Evolutionary conservation across 1,140 invertebrate species (phyloP), one percentile per base, ranked within the genome.

Genomic region (Halyomorpha halys): DNA sequence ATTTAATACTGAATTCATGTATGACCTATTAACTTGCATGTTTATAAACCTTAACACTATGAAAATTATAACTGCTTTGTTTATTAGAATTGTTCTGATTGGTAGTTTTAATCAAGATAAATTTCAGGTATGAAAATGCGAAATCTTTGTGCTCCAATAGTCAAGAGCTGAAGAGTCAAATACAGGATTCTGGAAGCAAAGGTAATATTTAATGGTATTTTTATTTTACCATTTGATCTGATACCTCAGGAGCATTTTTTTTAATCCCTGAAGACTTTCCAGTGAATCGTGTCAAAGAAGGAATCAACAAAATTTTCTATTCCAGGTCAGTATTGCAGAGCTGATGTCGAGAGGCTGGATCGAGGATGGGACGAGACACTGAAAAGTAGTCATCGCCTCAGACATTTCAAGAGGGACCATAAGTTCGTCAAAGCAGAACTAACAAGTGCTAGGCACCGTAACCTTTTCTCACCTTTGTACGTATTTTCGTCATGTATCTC

Each of bases 291-390:
- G n/a, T n/a, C n/a, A n/a, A n/a, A n/a, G n/a, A n/a, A n/a, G n/a
- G n/a, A n/a, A n/a, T n/a, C n/a, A n/a, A 30, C 27, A 4, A 3
- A 30, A 30, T 30, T 30, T 30, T 30, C 27, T 30, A 60, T 59
- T 25, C 39, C 75, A 69, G 73, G 77, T 73, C 74, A 73, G 19
- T 82, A 81, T 71, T 78, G 78, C 74, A 73, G 71, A 69, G 77
- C 78, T 71, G 79, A 81, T 73, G 77, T 80, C 67, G 79, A 79
- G 72, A 76, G 76, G 66, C 69, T 82, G 72, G 78, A 79, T 68
- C 74, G 74, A 67, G 73, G 77, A 68, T 75, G 78, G 72, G 75
- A 72, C 67, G 76, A 79, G 60, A 73, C 73, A 64, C 63, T 51
- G 25, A 72, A 70, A 73, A 74, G 77, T 21, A 74, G 78, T 16